Base-by-base conservation (phyloP, 1,140 invertebrate genomes). In the Sycobia sp. region DNA sequence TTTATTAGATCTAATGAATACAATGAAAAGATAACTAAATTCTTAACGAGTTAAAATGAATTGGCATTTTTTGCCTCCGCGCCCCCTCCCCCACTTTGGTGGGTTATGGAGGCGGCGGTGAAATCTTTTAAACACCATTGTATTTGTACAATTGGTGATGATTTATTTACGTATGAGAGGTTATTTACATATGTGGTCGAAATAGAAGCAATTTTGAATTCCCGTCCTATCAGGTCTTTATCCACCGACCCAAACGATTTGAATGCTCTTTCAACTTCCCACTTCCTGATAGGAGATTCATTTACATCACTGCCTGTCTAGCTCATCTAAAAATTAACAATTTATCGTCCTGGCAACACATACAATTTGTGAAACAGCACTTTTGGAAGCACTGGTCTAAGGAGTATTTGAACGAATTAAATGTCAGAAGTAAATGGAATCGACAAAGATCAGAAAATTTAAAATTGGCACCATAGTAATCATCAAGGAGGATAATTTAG, bases 1-100 rank as follows among this genome's bases (percentile, higher is more conserved):
- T 20, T 46, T 34, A 34, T 41, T 69, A 32, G 46, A 66, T 65
- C 71, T 29, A 60, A 20, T 3, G 3, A 18, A 4, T 3, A 18
- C 5, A 43, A 43, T 20, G 14, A 43, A 11, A 3, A 5, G 4
- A 43, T 43, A 5, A 5, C 4, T 3, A 20, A 4, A 3, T 5
- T 4, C 7, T 34, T 39, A n/a, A 14, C 16, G 3, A 22, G 20
- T 3, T 5, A 5, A 5, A 20, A 43, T 43, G 5, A 11, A 3
- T 5, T 43, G 41, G 41, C n/a, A 43, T 20, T 43, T 43, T 43
- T 18, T 4, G 5, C 39, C 39, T 9, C 22, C 14, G 10, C n/a
- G n/a, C 7, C 2, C 27, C n/a, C n/a, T n/a, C 4, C 55, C 55
- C 36, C 32, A 57, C n/a, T 47, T 46, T 16, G 55, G 55, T 2